Conservation (phyloP, 1,140 invertebrate species). For the Chelonus insularis region DNA sequence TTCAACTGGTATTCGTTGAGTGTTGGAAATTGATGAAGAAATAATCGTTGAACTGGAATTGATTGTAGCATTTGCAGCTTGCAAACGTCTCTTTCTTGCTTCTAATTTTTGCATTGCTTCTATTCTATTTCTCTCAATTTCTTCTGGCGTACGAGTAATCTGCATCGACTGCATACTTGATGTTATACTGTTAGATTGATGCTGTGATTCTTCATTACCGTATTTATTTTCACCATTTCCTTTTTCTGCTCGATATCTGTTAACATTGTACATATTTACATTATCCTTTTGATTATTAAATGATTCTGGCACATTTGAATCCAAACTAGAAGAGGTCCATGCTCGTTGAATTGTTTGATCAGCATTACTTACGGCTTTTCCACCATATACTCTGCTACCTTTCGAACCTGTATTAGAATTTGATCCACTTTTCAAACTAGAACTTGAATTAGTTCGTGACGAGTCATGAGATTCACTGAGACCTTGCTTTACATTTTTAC, state of each 20-base stretch:
- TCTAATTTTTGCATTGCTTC: conserved; percentile 48
- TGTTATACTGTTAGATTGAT: conserved; percentile 22
- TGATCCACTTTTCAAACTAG: neutral
- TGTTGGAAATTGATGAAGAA: no score
- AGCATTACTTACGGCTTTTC: conserved; percentile 34
- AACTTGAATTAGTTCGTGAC: conserved; percentile 4
- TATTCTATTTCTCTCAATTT: conserved; percentile 50
- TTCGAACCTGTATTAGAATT: conserved; percentile 14
- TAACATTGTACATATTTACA: conserved; percentile 22
- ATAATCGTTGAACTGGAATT: no score
- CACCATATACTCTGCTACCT: neutral
- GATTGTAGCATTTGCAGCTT: neutral
- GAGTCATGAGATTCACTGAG: no score
- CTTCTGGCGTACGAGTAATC: conserved; percentile 41
- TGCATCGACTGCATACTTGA: conserved; percentile 12
- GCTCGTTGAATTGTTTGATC: neutral
- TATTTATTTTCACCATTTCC: conserved; percentile 19
- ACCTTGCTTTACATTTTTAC: no score
- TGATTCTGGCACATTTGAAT: conserved; percentile 20
- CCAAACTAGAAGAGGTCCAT: conserved; percentile 8
- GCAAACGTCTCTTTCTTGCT: conserved; percentile 35
- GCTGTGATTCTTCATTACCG: neutral
- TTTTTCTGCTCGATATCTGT: conserved; percentile 35
- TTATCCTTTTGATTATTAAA: conserved; percentile 17
- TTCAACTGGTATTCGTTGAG: no score